phyloP scores from a whole-genome alignment of 2,888 invertebrate species.

The Lagria hirta region DNA sequence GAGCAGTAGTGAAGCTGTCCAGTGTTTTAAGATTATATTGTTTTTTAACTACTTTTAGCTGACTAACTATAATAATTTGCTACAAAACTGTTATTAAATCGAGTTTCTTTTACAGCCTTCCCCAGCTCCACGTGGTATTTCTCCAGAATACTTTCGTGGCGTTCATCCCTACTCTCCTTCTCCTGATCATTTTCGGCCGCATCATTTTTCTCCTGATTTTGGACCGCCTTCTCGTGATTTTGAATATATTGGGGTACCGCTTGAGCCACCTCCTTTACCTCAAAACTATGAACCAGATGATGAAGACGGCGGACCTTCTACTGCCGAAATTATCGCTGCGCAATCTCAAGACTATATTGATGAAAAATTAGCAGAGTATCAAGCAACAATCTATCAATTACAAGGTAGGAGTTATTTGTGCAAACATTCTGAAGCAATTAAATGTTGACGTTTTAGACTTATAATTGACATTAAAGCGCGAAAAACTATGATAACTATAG shows the following conservation, averaged over 20 bases:
- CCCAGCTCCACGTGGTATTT: constrained; percentile 60
- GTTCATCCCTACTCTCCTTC: constrained; percentile 37
- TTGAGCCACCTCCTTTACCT: constrained; percentile 63
- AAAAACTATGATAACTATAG: too few species aligned
- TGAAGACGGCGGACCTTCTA: constrained; percentile 79
- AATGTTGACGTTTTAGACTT: too few species aligned
- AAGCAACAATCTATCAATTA: constrained; percentile 85
- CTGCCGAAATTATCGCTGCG: constrained; percentile 89
- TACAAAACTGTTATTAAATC: too few species aligned
- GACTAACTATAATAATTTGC: too few species aligned
- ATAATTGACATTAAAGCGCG: too few species aligned
- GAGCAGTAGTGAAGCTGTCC: too few species aligned
- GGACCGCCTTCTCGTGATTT: constrained; percentile 61
- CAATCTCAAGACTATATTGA: constrained; percentile 94
- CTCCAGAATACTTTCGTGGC: constrained; percentile 36
- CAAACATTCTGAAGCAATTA: too few species aligned
- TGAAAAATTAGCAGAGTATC: constrained; percentile 91
- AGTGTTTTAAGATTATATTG: too few species aligned
- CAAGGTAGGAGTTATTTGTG: constrained; percentile 84
- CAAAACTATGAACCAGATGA: constrained; percentile 58
- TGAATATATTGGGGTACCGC: constrained; percentile 73
- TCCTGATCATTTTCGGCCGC: constrained; percentile 47
- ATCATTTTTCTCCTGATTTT: constrained; percentile 44
- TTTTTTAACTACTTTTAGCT: too few species aligned
- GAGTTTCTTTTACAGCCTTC: constrained; percentile 52